These are phyloP conservation scores for Thunnus maccoyii DNA, from an alignment of 2,113 vertebrate genomes.

Conservation along the genomic window DNA sequence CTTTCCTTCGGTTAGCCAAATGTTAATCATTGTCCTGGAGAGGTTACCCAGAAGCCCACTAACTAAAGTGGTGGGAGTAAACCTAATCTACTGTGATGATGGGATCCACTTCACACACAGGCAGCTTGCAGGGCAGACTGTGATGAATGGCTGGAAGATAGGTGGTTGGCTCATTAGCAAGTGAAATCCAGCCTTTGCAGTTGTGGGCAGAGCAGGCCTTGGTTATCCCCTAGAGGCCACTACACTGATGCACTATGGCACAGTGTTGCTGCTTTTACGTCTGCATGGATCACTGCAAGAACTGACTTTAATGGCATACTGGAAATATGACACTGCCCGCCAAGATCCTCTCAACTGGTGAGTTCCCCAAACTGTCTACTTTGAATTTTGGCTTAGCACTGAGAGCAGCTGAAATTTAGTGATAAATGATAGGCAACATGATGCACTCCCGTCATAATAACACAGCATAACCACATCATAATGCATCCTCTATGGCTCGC, in stretches of 20 bases:
- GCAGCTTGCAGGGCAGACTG: slow-evolving; percentile 46
- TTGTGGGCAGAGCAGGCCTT: slow-evolving; percentile 43
- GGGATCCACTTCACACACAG: slow-evolving; percentile 49
- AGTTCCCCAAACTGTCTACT: slow-evolving; percentile 61
- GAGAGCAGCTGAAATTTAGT: slow-evolving; percentile 53
- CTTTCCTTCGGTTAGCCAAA: neutral
- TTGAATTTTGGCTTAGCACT: slow-evolving; percentile 41
- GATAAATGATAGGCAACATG: slow-evolving; percentile 64
- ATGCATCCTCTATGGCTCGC: slow-evolving; percentile 49
- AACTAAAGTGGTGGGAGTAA: slow-evolving; percentile 40
- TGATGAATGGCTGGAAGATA: slow-evolving; percentile 65
- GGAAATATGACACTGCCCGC: slow-evolving; percentile 63
- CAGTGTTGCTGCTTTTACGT: slow-evolving; percentile 24
- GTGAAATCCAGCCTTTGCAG: slow-evolving; percentile 69
- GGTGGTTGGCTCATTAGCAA: slow-evolving; percentile 74
- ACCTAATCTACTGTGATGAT: slow-evolving; percentile 65
- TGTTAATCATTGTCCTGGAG: slow-evolving; percentile 44
- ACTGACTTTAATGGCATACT: slow-evolving; percentile 56
- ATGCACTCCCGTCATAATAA: slow-evolving; percentile 62
- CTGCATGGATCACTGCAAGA: slow-evolving; percentile 22
- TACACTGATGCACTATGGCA: slow-evolving; percentile 7
- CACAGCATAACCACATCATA: slow-evolving; percentile 63
- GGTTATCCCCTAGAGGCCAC: slow-evolving; percentile 52
- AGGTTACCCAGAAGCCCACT: slow-evolving; percentile 25
- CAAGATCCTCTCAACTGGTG: slow-evolving; percentile 59